Evolutionary conservation across 1,140 invertebrate species (phyloP), one percentile per base, ranked within the genome.

Genomic region (Cyclargus thomasi): DNA sequence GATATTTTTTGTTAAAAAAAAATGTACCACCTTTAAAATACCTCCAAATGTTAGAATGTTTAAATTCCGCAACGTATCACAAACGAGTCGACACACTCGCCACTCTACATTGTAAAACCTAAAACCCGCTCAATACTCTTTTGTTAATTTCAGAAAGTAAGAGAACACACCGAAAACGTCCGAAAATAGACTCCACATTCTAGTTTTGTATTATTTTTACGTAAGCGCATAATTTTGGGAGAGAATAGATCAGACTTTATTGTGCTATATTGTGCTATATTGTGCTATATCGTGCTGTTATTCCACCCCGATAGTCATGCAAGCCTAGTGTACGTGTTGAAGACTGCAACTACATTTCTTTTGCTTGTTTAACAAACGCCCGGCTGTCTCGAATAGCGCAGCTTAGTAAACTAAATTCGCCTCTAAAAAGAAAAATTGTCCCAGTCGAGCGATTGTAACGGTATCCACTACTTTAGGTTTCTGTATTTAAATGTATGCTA

Each of bases 311-410:
- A 47, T 47, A 47, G 39, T 59, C 55, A 59, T 20, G 17, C 10
- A 18, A 20, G 53, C 53, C 55, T 59, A 2, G 1, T n/a, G n/a
- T 59, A 20, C 17, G 21, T 59, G 47, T 59, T 21, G 20, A 47
- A 47, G 39, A 47, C 39, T 47, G 14, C 11, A 47, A 47, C 39
- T 47, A 21, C 55, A 20, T 18, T 20, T 20, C 55, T 59, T 59
- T 59, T 21, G 55, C 55, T 21, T 59, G 36, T 20, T 64, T 39
- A 18, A 63, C 29, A 64, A 64, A 39, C 36, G 29, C 35, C 74
- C 72, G 78, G 76, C 73, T 71, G 76, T 75, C 73, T 75, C 67
- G 72, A 70, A 75, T 76, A 70, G 53, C 76, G 72, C 72, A 77
- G 70, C 36, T 39, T 62, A 62, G 76, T 73, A 77, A 53, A 76